These are phyloP conservation scores for Stigmatopora argus DNA, from an alignment of 2,113 vertebrate genomes.

Conservation along the genomic window DNA sequence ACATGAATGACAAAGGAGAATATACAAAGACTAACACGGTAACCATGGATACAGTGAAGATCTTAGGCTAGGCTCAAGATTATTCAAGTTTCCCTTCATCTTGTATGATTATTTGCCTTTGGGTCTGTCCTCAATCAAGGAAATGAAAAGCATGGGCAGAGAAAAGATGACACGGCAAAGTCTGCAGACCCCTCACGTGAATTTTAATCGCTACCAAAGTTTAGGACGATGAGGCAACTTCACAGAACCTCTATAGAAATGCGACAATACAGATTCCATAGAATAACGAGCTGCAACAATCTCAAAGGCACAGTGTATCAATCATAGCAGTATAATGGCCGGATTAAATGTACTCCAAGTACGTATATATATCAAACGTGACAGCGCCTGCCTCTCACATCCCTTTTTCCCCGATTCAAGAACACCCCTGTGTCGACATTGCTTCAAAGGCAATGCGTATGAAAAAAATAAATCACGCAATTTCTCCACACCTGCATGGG, in stretches of 20 bases:
- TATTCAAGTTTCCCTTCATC: conserved; percentile 10
- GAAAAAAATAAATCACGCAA: conserved; percentile 1
- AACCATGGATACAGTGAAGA: conserved; percentile 19
- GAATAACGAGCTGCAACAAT: conserved; percentile 39
- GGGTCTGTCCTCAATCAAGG: not conserved
- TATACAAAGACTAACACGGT: conserved; percentile 39
- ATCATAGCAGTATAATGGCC: conserved; percentile 30
- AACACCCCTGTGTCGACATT: conserved; percentile 51
- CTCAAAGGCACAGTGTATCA: conserved; percentile 57
- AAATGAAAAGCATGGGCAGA: not conserved
- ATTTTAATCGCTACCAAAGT: conserved; percentile 17
- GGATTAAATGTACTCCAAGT: conserved; percentile 20
- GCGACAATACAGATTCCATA: conserved; percentile 46
- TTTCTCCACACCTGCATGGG: conserved; percentile 44
- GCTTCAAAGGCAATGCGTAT: conserved; percentile 38
- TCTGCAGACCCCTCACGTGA: conserved; percentile 12
- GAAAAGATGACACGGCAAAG: conserved; percentile 7
- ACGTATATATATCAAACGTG: conserved; percentile 28
- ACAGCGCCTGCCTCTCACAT: conserved; percentile 26
- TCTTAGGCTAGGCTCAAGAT: conserved; percentile 14
- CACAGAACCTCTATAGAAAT: conserved; percentile 51
- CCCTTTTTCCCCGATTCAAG: not conserved
- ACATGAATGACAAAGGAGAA: conserved; percentile 29
- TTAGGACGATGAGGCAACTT: conserved; percentile 39
- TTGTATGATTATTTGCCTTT: not conserved